A percentile compares a stretch with the other conserved stretches of the same genome.
These are phyloP conservation scores for Choristoneura fumiferana DNA, from an alignment of 1,140 invertebrate genomes.

Conservation along the genomic window DNA sequence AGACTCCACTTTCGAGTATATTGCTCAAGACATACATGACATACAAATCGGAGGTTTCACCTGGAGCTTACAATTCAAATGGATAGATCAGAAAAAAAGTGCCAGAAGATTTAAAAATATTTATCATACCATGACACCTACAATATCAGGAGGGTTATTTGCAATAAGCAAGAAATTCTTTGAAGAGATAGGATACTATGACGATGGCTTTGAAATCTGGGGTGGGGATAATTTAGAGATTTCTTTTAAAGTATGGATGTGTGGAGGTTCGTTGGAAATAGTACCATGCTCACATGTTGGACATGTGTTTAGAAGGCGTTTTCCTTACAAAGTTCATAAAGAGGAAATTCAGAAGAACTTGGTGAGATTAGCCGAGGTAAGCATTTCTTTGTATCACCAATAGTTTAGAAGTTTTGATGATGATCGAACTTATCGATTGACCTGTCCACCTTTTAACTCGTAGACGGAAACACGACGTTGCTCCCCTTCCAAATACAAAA, in stretches of 20 bases:
- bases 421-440: too few species aligned
- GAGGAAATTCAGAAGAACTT: constrained; percentile 90
- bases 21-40: constrained; percentile 38
- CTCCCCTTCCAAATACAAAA: too few species aligned
- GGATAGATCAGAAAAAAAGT: constrained; percentile 19
- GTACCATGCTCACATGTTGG: constrained; percentile 97
- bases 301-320: constrained; percentile 95
- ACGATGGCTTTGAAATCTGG: constrained; percentile 87
- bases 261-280: constrained; percentile 95
- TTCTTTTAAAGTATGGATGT: constrained; percentile 96
- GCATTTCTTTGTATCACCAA: background rate
- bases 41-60: constrained; percentile 36
- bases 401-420: too few species aligned
- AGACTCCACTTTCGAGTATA: constrained; percentile 72
- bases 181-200: constrained; percentile 91
- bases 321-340: constrained; percentile 88
- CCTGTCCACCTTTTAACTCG: too few species aligned
- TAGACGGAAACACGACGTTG: too few species aligned
- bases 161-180: constrained; percentile 92
- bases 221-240: constrained; percentile 97
- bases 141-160: constrained; percentile 96
- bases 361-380: constrained; percentile 85
- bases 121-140: constrained; percentile 78
- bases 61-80: constrained; percentile 34
- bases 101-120: constrained; percentile 19